Conservation (phyloP, 2,797 vertebrate genomes). For the Anas bernieri region DNA sequence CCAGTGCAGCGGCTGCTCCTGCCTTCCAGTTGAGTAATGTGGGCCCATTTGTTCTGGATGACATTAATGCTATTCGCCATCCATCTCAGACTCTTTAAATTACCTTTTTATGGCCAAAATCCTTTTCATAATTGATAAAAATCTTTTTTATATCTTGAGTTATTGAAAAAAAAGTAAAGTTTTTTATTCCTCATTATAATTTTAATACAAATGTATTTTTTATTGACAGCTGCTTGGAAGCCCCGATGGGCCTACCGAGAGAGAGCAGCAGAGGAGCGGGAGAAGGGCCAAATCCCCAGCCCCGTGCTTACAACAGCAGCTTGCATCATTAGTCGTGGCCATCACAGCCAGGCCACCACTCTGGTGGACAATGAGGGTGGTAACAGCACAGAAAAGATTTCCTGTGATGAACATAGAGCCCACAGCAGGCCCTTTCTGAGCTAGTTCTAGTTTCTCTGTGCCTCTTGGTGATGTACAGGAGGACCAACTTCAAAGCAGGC, state of each 20-base stretch:
- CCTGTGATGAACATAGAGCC: neutral
- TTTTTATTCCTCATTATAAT: slow-evolving; percentile 75
- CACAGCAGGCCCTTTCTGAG: neutral
- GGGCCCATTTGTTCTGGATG: slow-evolving; percentile 72
- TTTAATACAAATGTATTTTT: slow-evolving; percentile 80
- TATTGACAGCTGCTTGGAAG: slow-evolving; percentile 70
- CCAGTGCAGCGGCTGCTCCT: neutral
- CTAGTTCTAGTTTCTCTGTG: neutral
- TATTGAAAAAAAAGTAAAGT: slow-evolving; percentile 65
- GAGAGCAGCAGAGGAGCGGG: neutral
- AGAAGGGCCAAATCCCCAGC: neutral
- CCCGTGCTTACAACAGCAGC: neutral
- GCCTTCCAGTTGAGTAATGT: slow-evolving; percentile 68
- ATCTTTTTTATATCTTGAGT: slow-evolving; percentile 77
- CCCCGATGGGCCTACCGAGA: neutral
- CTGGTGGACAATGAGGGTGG: neutral
- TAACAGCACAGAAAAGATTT: neutral
- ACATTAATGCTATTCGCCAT: slow-evolving; percentile 74
- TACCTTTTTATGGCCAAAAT: slow-evolving; percentile 79
- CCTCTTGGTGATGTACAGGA: rapidly evolving
- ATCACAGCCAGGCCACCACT: neutral
- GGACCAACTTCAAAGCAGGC: neutral
- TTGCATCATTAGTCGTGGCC: neutral
- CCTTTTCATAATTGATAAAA: slow-evolving; percentile 82
- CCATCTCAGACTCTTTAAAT: slow-evolving; percentile 80